Percentiles rank a stretch among this genome's conserved stretches.
phyloP scores from a whole-genome alignment of 2,113 vertebrate genomes.

The Leuciscus idus region DNA sequence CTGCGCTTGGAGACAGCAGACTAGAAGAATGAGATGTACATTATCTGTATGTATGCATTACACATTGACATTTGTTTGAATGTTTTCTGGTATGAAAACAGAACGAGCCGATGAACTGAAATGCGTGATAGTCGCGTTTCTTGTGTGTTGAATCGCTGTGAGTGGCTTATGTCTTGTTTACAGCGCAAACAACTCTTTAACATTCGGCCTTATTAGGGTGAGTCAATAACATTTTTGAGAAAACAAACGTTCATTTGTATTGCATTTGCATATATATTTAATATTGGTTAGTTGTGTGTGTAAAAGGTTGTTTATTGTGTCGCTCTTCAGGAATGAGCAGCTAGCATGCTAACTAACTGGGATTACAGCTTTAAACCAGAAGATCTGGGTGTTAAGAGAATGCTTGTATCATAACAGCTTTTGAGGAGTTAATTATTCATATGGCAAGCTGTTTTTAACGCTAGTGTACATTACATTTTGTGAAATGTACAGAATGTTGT shows the following conservation, averaged over 20 bases:
- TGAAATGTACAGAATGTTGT: too few species aligned
- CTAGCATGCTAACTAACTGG: slow-evolving; percentile 2
- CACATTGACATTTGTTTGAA: too few species aligned
- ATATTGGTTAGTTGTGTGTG: too few species aligned
- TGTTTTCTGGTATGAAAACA: not conserved
- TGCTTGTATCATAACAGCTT: not conserved
- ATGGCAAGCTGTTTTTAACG: too few species aligned
- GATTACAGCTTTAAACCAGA: not conserved
- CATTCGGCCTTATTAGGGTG: not conserved
- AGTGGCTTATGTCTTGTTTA: slow-evolving; percentile 1
- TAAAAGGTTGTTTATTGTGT: not conserved
- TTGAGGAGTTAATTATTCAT: too few species aligned
- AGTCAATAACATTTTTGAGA: not conserved
- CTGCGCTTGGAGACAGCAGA: not conserved
- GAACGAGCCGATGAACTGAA: not conserved
- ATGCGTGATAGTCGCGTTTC: not conserved
- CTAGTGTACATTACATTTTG: too few species aligned
- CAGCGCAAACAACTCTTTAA: not conserved
- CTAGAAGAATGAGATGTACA: slow-evolving; percentile 6
- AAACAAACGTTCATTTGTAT: not conserved
- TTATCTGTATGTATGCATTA: slow-evolving; percentile 17
- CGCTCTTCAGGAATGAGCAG: not conserved
- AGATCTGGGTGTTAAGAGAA: not conserved
- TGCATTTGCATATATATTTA: not conserved
- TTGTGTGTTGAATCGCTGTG: slow-evolving; percentile 1